phyloP scores from a whole-genome alignment of 1,140 invertebrate genomes.

The Dreissena polymorpha region DNA sequence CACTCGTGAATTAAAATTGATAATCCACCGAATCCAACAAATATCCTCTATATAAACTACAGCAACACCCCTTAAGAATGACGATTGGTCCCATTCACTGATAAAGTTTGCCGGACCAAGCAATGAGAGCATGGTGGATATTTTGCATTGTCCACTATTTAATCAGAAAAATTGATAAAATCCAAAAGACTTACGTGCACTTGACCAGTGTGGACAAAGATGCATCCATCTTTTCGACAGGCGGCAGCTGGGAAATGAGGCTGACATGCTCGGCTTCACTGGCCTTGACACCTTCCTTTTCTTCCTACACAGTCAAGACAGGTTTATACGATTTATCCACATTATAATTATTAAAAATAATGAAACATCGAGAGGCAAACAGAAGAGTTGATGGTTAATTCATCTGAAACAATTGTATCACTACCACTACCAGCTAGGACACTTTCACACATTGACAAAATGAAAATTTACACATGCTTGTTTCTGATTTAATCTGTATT shows the following conservation, averaged over 20 bases:
- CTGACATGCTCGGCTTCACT: conserved; percentile 87
- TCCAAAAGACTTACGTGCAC: conserved; percentile 75
- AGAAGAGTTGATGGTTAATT: not conserved
- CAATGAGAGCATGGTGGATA: no score
- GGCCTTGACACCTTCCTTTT: conserved; percentile 85
- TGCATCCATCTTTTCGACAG: conserved; percentile 83
- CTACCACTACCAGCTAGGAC: no score
- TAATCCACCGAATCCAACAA: no score
- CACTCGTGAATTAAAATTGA: no score
- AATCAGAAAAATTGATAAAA: no score
- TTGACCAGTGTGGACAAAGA: conserved; percentile 79
- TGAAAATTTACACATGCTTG: not conserved
- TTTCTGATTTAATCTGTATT: not conserved
- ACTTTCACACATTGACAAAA: not conserved
- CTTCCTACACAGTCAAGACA: conserved; percentile 82
- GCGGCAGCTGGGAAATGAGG: conserved; percentile 81
- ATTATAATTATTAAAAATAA: not conserved
- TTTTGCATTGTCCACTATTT: no score
- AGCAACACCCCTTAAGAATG: no score
- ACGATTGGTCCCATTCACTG: no score
- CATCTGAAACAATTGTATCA: not conserved
- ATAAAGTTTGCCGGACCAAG: no score
- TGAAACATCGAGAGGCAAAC: no score
- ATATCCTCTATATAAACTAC: no score
- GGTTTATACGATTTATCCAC: not conserved